A percentile compares a stretch with the other conserved stretches of the same genome.
These are phyloP conservation scores for Peromyscus melanophrys DNA, from an alignment of 2,797 vertebrate species.

Conservation along the genomic window DNA sequence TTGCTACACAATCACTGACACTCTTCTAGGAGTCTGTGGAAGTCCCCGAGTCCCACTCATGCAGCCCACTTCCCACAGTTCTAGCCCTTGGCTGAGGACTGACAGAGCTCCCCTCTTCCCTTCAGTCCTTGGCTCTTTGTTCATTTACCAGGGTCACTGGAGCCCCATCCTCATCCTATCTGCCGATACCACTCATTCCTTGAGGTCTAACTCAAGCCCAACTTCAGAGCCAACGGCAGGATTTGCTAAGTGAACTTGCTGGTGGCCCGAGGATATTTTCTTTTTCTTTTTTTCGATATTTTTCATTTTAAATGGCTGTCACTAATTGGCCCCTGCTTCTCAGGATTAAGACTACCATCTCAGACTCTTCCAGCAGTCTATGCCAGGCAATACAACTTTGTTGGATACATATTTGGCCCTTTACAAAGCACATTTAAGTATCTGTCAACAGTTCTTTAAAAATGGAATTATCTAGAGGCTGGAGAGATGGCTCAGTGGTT, in stretches of 20 bases:
- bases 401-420: neutral
- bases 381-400: constrained; percentile 40
- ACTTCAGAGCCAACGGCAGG: neutral
- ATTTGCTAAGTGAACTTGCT: neutral
- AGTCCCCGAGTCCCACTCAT: neutral
- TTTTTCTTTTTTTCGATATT: too few species aligned
- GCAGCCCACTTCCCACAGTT: neutral
- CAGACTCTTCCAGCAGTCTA: neutral
- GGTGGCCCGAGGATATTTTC: neutral
- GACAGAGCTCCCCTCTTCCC: neutral
- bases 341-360: constrained; percentile 26
- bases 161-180: neutral
- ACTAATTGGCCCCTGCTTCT: neutral
- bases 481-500: neutral
- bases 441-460: constrained; percentile 40
- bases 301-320: neutral
- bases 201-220: constrained; percentile 19
- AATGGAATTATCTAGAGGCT: neutral
- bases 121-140: constrained; percentile 5
- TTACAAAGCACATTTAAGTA: constrained; percentile 4
- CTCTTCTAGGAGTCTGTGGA: neutral
- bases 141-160: constrained; percentile 2
- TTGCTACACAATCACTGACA: neutral
- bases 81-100: neutral
- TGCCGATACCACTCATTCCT: neutral